Conservation (phyloP, 2,113 vertebrate species). For the Apteryx owenii region DNA sequence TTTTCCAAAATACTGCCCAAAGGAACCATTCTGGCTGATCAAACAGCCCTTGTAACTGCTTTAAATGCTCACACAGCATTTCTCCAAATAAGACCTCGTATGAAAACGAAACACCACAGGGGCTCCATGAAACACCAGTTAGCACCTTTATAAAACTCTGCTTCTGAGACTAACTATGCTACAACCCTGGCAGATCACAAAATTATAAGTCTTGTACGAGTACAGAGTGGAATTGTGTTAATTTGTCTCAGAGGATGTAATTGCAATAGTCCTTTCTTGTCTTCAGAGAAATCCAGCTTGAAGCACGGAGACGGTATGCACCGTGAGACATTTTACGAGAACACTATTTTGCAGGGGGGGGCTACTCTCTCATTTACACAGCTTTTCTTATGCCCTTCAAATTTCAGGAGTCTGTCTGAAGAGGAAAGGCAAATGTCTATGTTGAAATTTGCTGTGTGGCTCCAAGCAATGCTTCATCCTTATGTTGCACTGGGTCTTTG, state of each 20-base stretch:
- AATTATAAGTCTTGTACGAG: neutral
- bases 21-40: conserved; percentile 43
- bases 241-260: conserved; percentile 36
- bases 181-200: conserved; percentile 59
- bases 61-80: conserved; percentile 42
- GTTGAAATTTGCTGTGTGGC: neutral
- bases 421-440: neutral
- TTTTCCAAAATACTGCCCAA: conserved; percentile 49
- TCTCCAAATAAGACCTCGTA: conserved; percentile 46
- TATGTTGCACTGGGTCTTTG: fast-evolving
- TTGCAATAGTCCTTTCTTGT: conserved; percentile 33
- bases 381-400: neutral
- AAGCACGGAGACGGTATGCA: neutral
- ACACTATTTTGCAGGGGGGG: neutral
- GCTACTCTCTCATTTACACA: neutral
- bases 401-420: neutral
- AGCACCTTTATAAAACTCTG: conserved; percentile 62
- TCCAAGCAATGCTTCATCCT: fast-evolving
- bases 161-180: conserved; percentile 53
- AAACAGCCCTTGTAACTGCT: conserved; percentile 58
- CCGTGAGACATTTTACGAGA: neutral
- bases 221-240: conserved; percentile 46
- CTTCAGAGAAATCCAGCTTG: neutral
- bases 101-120: conserved; percentile 37
- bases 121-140: conserved; percentile 59